Base-by-base conservation (phyloP, 1,140 invertebrate genomes). In the Hesperophylax magnus region DNA sequence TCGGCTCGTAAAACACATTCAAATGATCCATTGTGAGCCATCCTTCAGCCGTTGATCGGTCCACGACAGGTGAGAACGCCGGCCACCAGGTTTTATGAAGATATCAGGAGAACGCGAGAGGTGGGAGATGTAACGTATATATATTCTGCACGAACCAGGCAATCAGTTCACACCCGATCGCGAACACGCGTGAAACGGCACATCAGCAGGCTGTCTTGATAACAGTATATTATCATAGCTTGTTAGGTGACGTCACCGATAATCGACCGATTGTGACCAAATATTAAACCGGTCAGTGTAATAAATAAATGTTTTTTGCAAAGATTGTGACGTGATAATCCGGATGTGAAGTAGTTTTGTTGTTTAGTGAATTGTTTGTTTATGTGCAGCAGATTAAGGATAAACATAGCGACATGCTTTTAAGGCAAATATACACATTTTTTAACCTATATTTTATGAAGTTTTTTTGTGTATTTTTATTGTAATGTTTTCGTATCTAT, bases 21-120 rank as follows among this genome's bases (percentile, higher is more conserved):
- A 75, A 75, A 75, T 27, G 52, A 58, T 75, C 71, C 53, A 75
- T 75, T 75, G 71, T 75, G 71, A 75, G 27, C 52, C 71, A 75
- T 75, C 71, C 71, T 75, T 75, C 71, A 24, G 15, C 54, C 11
- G 67, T 52, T 18, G 67, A 71, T 56, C 34, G 69, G 20, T 8
- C 24, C 71, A 22, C 20, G 52, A 56, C 71, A 56, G 71, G 15
- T 56, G 71, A 75, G 71, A 39, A 20, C 39, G 18, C 69, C 34
- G 63, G 63, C 63, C 31, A 67, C n/a, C 24, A 31, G 34, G 11
- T 15, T 52, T 6, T n/a, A 71, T 27, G 52, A 58, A 56, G 71
- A 75, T 58, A 75, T 27, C 71, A 75, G 71, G 52, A 27, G 67
- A 18, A 8, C 54, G 58, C 52, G 20, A 54, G 71, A 14, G 71